Percentiles rank a stretch among this genome's conserved stretches.
These are phyloP conservation scores for Pectinophora gossypiella DNA, from an alignment of 1,140 invertebrate species.

Conservation along the genomic window DNA sequence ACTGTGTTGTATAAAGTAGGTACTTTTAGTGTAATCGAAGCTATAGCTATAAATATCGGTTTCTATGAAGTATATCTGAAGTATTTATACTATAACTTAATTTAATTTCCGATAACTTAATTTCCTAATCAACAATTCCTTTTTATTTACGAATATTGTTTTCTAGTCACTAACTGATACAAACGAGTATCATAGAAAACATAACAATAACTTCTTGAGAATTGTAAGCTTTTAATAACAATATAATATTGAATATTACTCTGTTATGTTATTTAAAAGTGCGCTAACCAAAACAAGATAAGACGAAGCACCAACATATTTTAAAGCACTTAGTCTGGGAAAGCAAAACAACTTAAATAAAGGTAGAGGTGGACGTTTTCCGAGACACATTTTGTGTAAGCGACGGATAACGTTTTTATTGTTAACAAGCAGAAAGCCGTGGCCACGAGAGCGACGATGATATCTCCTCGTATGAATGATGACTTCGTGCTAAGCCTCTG, in stretches of 20 bases:
- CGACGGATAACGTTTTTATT: constrained; percentile 71
- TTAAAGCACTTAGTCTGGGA: constrained; percentile 3
- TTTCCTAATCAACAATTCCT: too few relatives aligned
- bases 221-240: background rate
- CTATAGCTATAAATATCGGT: too few relatives aligned
- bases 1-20: background rate
- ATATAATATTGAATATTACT: background rate
- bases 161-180: too few relatives aligned
- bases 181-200: too few relatives aligned
- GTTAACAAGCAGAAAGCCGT: constrained; percentile 66
- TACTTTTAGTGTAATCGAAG: too few relatives aligned
- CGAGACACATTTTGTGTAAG: constrained; percentile 61
- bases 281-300: background rate
- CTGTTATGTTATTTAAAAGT: too few relatives aligned
- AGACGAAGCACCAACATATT: background rate
- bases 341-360: constrained; percentile 25
- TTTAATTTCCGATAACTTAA: too few relatives aligned
- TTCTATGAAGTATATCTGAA: too few relatives aligned
- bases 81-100: too few relatives aligned
- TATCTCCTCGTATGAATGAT: constrained; percentile 72
- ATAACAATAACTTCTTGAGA: too few relatives aligned
- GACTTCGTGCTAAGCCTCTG: constrained; percentile 68
- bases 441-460: constrained; percentile 62
- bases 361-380: constrained; percentile 37
- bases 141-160: too few relatives aligned